Base-by-base conservation (phyloP, 1,140 invertebrate genomes). In the Eubasilissa regina region DNA sequence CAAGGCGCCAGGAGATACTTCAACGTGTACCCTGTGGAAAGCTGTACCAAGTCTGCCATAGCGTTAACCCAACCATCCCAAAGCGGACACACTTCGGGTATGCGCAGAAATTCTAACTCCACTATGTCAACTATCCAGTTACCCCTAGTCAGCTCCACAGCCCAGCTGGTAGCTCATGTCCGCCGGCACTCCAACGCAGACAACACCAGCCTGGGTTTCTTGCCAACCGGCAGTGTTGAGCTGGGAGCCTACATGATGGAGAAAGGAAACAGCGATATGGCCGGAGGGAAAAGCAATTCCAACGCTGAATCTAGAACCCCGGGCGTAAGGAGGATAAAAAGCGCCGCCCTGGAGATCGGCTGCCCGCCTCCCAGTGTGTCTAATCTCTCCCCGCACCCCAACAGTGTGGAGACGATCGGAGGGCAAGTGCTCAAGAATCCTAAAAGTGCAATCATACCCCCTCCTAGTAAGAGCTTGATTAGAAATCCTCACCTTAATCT, bases 391-490 rank as follows among this genome's bases (percentile, higher is more conserved):
- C 90, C 91, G 4, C 92, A 93, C 87, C 92, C 92, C 1, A 93
- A 93, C 81, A 93, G 92, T 84, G 91, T 91, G 8, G 92, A 93
- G 84, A 91, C 92, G 0, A 93, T 93, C 17, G 91, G 91, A 35
- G 91, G 92, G 1, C 90, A 91, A 83, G 88, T 90, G 78, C 86
- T 92, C 51, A 90, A 90, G 35, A 92, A 92, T 85, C 90, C 91
- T 4, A 90, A 91, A 84, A 91, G 89, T 84, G 90, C 91, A 13
- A 86, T 91, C 12, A 88, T 93, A 79, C 92, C 92, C 21, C 91
- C 91, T 25, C 91, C 91, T 35, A 93, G 92, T 83, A 92, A 92
- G 80, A 90, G 91, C 84, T 85, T 93, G 21, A 91, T 92, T 15
- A 86, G 92, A 4, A 93, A 93, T 79, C 91, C 92, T 43, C 92